phyloP scores from a whole-genome alignment of 2,797 vertebrate species.

The Sparidentex hasta region DNA sequence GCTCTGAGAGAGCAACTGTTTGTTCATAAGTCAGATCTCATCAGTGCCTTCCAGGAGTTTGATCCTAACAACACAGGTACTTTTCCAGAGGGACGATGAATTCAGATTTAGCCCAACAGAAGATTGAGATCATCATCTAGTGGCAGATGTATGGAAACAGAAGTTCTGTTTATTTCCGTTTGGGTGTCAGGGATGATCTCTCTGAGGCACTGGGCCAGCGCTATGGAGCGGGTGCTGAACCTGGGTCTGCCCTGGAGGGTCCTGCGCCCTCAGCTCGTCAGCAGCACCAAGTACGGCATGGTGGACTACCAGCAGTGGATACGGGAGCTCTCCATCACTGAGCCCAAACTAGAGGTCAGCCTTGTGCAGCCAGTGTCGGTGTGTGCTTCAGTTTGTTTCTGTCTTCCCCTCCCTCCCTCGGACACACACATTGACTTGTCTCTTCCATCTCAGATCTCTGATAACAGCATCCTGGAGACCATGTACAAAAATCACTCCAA shows the following conservation, averaged over 20 bases:
- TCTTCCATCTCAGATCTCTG: conserved; percentile 74
- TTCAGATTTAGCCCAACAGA: neutral
- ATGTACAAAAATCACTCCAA: conserved; percentile 95
- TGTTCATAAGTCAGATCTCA: conserved; percentile 91
- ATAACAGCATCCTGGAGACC: conserved; percentile 91
- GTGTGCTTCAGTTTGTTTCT: neutral
- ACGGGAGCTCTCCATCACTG: conserved; percentile 86
- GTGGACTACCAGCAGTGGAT: conserved; percentile 93
- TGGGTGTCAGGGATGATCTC: conserved; percentile 85
- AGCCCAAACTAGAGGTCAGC: conserved; percentile 83
- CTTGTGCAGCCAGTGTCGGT: neutral
- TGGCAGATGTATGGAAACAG: neutral
- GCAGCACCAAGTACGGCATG: conserved; percentile 61
- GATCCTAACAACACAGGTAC: conserved; percentile 88
- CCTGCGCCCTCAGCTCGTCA: conserved; percentile 90
- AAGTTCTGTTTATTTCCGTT: neutral
- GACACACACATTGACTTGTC: neutral
- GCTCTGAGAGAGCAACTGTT: conserved; percentile 91
- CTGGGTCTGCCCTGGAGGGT: conserved; percentile 93
- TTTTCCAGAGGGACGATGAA: neutral
- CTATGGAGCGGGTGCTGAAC: conserved; percentile 87
- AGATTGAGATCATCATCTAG: neutral
- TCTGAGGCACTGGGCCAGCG: conserved; percentile 89
- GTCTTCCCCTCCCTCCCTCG: too few species aligned
- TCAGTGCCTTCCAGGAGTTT: conserved; percentile 85